A percentile compares a stretch with the other conserved stretches of the same genome.
Conservation (phyloP, 1,140 invertebrate species). For the Drosophila ambigua region DNA sequence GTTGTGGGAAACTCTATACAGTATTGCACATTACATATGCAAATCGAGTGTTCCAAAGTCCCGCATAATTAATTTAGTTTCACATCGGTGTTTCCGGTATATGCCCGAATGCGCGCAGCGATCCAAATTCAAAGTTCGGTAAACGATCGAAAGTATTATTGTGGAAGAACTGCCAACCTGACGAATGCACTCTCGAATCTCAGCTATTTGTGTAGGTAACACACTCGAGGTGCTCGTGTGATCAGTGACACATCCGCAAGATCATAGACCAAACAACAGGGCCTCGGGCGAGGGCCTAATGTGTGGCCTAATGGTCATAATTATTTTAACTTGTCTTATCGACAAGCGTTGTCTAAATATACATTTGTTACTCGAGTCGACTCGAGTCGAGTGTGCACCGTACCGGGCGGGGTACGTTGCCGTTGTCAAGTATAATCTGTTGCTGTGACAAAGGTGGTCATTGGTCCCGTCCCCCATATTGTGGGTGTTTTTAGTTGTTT, state of each 20-base stretch:
- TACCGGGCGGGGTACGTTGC: slow-evolving; percentile 1
- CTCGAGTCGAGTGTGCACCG: slow-evolving; percentile 8
- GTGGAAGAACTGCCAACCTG: no score
- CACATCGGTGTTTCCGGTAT: slow-evolving; percentile 9
- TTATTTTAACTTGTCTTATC: slow-evolving; percentile 78
- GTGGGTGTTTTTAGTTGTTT: slow-evolving; percentile 70
- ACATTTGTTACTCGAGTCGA: slow-evolving; percentile 48
- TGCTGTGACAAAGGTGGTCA: slow-evolving; percentile 67
- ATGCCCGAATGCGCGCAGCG: background rate
- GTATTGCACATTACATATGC: slow-evolving; percentile 41
- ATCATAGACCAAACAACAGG: slow-evolving; percentile 14
- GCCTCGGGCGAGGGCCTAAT: slow-evolving; percentile 27
- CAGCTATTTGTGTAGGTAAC: slow-evolving; percentile 18
- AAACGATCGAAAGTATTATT: no score
- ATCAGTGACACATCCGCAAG: slow-evolving; percentile 33
- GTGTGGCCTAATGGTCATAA: slow-evolving; percentile 74
- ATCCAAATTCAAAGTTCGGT: background rate
- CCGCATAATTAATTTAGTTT: slow-evolving; percentile 39
- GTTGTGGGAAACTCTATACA: slow-evolving; percentile 47
- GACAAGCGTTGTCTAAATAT: slow-evolving; percentile 62
- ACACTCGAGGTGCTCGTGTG: slow-evolving; percentile 26
- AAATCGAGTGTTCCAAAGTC: slow-evolving; percentile 26
- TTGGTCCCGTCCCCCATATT: slow-evolving; percentile 62
- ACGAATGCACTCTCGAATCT: slow-evolving; percentile 1
- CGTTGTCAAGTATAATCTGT: slow-evolving; percentile 58